Base-by-base conservation (phyloP, 2,888 invertebrate genomes). In the Nomada flava region DNA sequence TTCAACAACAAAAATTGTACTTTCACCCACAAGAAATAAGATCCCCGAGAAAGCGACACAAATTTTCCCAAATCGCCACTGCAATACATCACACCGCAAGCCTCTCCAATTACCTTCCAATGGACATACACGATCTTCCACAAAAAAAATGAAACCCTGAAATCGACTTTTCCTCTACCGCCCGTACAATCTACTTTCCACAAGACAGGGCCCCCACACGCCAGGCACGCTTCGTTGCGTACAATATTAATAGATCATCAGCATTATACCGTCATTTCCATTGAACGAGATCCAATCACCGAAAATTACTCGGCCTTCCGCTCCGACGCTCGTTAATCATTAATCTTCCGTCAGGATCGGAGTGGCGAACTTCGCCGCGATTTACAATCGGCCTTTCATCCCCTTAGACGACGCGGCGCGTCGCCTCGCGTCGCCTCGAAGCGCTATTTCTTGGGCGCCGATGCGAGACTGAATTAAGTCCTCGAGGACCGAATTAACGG, bases 381-480 rank as follows among this genome's bases (percentile, higher is more conserved):
- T 84, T 86, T 79, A 79, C 77, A 82, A 84, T 79, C 84, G 62
- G 64, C 68, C 77, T 82, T 79, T 82, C 84, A 67, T 73, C 80
- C 80, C 68, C 36, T 65, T 36, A 57, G 72, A 78, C 76, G 53
- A 75, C 36, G 36, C 0, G 36, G 36, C 36, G 36, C 7, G 26
- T 26, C 26, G 26, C 26, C 26, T 26, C 7, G 36, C 36, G 36
- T 36, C 47, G 71, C 65, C 67, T 15, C 0, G 57, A 74, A 79
- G 63, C 44, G 68, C 76, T 67, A 57, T 75, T 81, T 75, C 85
- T 77, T 69, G 76, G 73, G 64, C 76, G 64, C 53, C 82, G 72
- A 82, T 83, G 76, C 72, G 78, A 82, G 80, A 82, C 86, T 62
- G 86, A 87, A 84, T 89, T 85, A 89, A 89, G 78, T 87, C 76